Evolutionary conservation across 2,888 invertebrate genomes (phyloP).

Genomic region (Sminthurides aquaticus): DNA sequence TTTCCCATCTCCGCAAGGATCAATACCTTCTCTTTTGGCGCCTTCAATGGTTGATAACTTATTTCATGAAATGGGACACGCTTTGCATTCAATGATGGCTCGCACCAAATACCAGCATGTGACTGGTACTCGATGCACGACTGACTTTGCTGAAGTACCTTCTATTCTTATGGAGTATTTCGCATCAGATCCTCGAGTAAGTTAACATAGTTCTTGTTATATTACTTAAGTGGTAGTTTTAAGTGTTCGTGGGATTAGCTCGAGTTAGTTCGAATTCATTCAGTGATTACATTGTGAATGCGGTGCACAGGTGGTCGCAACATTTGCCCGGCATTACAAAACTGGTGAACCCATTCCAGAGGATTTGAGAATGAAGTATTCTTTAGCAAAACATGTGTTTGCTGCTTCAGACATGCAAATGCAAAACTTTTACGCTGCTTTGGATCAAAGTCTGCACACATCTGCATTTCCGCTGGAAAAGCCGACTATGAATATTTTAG

Average conservation of each 20-base stretch:
- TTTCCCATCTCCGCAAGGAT: conserved; percentile 60
- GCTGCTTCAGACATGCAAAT: conserved; percentile 80
- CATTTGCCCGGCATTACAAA: conserved; percentile 84
- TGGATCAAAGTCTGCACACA: conserved; percentile 81
- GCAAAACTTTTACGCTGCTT: conserved; percentile 83
- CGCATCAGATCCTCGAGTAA: conserved; percentile 72
- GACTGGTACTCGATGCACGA: conserved; percentile 90
- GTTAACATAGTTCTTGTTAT: too few relatives aligned
- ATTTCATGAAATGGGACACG: conserved; percentile 98
- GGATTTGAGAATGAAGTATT: conserved; percentile 67
- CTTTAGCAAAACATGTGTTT: conserved; percentile 78
- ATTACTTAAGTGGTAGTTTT: too few relatives aligned
- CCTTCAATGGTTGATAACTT: conserved; percentile 87
- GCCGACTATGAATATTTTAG: conserved; percentile 65
- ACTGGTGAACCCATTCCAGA: conserved; percentile 77
- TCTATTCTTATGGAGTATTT: conserved; percentile 99
- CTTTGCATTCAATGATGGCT: conserved; percentile 96
- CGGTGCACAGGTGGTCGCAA: conserved; percentile 67
- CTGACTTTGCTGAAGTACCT: conserved; percentile 98
- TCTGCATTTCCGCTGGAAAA: conserved; percentile 52
- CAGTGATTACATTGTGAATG: too few relatives aligned
- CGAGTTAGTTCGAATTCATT: too few relatives aligned
- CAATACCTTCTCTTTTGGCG: conserved; percentile 64
- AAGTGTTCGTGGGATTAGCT: too few relatives aligned
- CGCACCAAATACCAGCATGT: conserved; percentile 93